Evolutionary conservation across 2,888 invertebrate species (phyloP), one percentile per base, ranked within the genome.

Genomic region (Liodrosophila aerea): DNA sequence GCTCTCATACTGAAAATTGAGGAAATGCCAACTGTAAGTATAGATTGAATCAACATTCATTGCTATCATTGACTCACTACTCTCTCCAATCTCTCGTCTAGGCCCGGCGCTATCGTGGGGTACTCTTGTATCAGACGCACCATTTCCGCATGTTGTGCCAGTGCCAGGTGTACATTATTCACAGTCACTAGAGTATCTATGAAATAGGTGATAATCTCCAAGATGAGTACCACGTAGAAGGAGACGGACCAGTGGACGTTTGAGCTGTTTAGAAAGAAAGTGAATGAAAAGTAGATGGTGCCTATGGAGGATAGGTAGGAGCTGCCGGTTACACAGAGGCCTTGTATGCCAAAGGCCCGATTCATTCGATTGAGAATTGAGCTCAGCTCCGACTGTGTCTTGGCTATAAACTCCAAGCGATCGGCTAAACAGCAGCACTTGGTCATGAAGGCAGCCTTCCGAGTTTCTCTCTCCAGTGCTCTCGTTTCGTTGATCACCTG

Each of bases 81-180:
- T 8, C 29, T 9, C 12, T 39, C 39, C 3, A 49, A 12, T 5
- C 49, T 37, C 7, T 31, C 30, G 18, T 49, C 39, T 12, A 39
- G 8, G 1, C 30, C 8, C 8, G 39, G 12, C 0, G 29, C 39
- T 8, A 30, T 4, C 11, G 37, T 11, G 9, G 39, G 12, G 2
- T 30, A 27, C n/a, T 39, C 18, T 1, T 29, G 30, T 18, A 49
- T 9, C 3, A 31, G 7, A 5, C 1, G 7, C 12, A 39, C 16
- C 49, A 49, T 39, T 30, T 49, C 49, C 8, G 30, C 11, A 8
- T 49, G 49, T 9, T 1, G 16, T 31, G 39, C 49, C 1, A 49
- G 31, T 0, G 30, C 8, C 5, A 31, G 5, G 29, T 18, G 18
- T 2, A 27, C 8, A 4, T 39, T 5, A 8, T 31, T 49, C 9